Evolutionary conservation across 2,888 invertebrate genomes (phyloP).

Genomic region (Herminia tarsipennalis): DNA sequence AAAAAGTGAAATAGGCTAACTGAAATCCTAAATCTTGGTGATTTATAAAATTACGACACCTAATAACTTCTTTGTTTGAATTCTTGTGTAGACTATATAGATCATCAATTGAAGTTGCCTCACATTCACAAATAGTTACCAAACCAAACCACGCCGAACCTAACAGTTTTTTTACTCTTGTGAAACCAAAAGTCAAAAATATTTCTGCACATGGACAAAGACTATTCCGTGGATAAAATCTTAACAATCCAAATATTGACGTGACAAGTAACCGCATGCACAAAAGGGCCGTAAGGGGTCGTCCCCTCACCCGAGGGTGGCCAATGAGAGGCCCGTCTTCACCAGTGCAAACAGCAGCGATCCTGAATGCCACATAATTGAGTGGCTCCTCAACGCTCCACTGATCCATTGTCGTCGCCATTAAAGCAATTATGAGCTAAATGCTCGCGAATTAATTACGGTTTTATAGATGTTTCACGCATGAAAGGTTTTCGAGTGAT

Average conservation of each 20-base stretch:
- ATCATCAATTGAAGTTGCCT: no score
- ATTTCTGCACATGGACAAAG: slow-evolving; percentile 2
- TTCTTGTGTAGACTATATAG: no score
- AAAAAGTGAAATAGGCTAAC: no score
- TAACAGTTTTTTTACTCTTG: no score
- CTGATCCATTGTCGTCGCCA: slow-evolving; percentile 73
- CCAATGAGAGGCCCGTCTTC: slow-evolving; percentile 73
- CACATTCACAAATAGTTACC: no score
- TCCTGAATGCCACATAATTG: slow-evolving; percentile 79
- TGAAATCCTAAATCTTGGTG: no score
- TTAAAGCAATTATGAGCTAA: slow-evolving; percentile 77
- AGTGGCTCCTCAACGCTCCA: slow-evolving; percentile 64
- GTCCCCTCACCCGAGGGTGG: slow-evolving; percentile 51
- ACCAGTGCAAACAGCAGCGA: slow-evolving; percentile 70
- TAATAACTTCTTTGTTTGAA: no score
- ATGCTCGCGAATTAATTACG: slow-evolving; percentile 72
- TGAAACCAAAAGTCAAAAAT: not conserved
- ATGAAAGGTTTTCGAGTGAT: slow-evolving; percentile 43
- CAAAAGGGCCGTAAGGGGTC: slow-evolving; percentile 52
- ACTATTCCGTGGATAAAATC: slow-evolving; percentile 34
- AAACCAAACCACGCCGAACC: no score
- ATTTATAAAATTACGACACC: no score
- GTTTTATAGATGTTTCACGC: slow-evolving; percentile 74
- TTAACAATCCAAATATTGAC: slow-evolving; percentile 50
- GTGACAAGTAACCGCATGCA: slow-evolving; percentile 42